Evolutionary conservation across 2,113 vertebrate species (phyloP).

Genomic region (Notothenia coriiceps): DNA sequence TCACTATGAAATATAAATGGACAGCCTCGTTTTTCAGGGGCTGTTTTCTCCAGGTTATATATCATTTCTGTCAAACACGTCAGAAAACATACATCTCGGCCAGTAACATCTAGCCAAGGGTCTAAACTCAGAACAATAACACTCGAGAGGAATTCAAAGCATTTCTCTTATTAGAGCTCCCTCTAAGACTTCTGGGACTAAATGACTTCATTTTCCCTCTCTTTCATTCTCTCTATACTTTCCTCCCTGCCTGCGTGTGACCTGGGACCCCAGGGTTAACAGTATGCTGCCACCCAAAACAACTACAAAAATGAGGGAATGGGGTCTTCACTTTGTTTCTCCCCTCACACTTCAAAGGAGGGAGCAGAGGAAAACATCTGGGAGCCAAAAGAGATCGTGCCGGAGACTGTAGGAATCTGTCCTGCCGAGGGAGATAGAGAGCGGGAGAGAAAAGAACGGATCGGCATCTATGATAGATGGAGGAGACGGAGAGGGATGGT

Average conservation of each 20-base stretch:
- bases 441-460: slow-evolving; percentile 52
- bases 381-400: slow-evolving; percentile 69
- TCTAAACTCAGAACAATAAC: slow-evolving; percentile 74
- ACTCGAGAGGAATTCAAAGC: slow-evolving; percentile 65
- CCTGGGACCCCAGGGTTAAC: slow-evolving; percentile 35
- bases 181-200: slow-evolving; percentile 56
- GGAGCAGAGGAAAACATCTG: slow-evolving; percentile 74
- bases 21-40: slow-evolving; percentile 48
- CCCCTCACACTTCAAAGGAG: slow-evolving; percentile 71
- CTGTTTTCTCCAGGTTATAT: slow-evolving; percentile 42
- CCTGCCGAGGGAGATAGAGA: slow-evolving; percentile 38
- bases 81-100: slow-evolving; percentile 23
- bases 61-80: slow-evolving; percentile 50
- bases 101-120: slow-evolving; percentile 50
- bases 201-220: slow-evolving; percentile 60
- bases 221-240: slow-evolving; percentile 37
- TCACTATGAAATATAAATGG: slow-evolving; percentile 51
- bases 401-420: slow-evolving; percentile 56
- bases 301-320: slow-evolving; percentile 56
- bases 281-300: slow-evolving; percentile 30
- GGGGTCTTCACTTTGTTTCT: slow-evolving; percentile 45
- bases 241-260: slow-evolving; percentile 62
- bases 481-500: slow-evolving; percentile 43
- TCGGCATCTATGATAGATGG: slow-evolving; percentile 62
- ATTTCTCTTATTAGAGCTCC: slow-evolving; percentile 68